Evolutionary conservation across 2,797 vertebrate genomes (phyloP), one percentile per base, ranked within the genome.

Genomic region (Emys orbicularis): DNA sequence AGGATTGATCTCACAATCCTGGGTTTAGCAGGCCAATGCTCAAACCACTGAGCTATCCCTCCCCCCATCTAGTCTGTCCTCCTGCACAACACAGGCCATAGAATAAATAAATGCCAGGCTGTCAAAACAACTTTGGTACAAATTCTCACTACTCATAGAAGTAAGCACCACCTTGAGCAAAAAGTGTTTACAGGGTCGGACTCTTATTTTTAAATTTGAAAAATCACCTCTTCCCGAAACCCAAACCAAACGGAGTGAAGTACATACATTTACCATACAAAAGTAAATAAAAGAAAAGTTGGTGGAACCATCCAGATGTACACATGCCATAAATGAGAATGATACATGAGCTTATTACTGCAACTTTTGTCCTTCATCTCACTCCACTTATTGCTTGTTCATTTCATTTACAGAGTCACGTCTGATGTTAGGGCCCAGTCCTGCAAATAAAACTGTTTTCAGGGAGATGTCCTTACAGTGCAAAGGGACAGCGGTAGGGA

Each of bases 401-500:
- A 37, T 81, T 94, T 81, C 83, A 81, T 12, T 0, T 3, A 92
- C 25, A 76, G 25, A 76, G 12, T 23, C 23, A 27, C 7, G 25
- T 27, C 72, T 76, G 44, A 76, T 6, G 7, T 76, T 44, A 44
- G 54, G 59, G 81, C 65, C 49, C 79, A 89, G 72, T 89, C 76
- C 74, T 93, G 47, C 88, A 84, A 93, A 87, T 61, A 1, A 84
- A 68, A 34, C 81, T 86, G 83, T 81, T 79, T 27, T 49, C 81
- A 18, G 86, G 49, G 86, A 80, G 50, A 95, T 94, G 84, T 16
- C 6, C 52, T 81, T 87, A 54, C 74, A 91, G 86, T 34, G 82
- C 5, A 91, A 93, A 92, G 83, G 86, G n/a, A 37, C 61, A 37
- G 8, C 91, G 81, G 79, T n/a, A 8, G 91, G 76, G 93, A 91